Base-by-base conservation (phyloP, 2,797 vertebrate species). In the Aphelocoma californica region DNA sequence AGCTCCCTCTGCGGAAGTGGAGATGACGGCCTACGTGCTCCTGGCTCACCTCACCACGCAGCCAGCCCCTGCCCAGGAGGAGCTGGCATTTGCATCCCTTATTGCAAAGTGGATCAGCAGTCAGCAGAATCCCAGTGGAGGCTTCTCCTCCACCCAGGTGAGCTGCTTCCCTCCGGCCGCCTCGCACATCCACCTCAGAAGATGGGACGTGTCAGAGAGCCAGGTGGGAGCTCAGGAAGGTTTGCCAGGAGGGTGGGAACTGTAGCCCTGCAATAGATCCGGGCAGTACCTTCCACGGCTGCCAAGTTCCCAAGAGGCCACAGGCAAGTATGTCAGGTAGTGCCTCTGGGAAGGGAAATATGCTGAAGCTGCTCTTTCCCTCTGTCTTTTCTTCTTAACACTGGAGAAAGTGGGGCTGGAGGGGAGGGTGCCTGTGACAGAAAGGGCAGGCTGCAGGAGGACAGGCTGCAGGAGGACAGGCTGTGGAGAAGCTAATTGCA, bases 1-100 rank as follows among this genome's bases (percentile, higher is more conserved):
- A 17, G 97, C 98, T 86, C 95, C 95, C 32, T 98, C 98, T 21
- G 98, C 97, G 2, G 98, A 98, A 42, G 97, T 98, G 64, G 98
- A 98, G 91, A 82, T 97, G 96, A 96, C 96, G 1, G 17, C 97
- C 31, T 98, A 98, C 1, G 72, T 67, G 34, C 96, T 97, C 45
- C 94, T 98, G 4, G 91, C 97, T 40, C 26, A 81, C 15, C 93
- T 98, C 32, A 94, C 90, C 53, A 56, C 15, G 1, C 40, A 32
- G 65, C 65, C 89, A 0, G 64, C 67, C n/a, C 97, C 81, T 1
- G 85, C 94, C 18, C 36, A 82, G 19, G 54, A 91, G 19, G 96
- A 98, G 61, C 79, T 97, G 50, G 58, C 53, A 0, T 32, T 19
- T 0, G 93, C 96, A 2, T 20, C 80, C 2, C 61, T 7, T 0